Base-by-base conservation (phyloP, 2,888 invertebrate species). In the Eugnorisma glareosa region DNA sequence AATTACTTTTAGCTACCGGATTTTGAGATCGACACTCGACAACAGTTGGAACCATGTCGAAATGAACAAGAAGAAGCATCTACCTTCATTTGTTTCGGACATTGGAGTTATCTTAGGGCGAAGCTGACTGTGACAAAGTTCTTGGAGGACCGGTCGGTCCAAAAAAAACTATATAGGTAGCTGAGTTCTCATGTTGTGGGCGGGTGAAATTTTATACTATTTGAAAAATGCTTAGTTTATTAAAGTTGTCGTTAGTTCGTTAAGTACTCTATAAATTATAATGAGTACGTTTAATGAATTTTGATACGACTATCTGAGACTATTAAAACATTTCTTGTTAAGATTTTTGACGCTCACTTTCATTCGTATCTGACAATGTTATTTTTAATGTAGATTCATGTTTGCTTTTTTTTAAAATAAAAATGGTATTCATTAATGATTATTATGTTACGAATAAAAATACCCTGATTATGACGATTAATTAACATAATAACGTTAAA, bases 1-100 rank as follows among this genome's bases (percentile, higher is more conserved):
- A 97, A 97, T 97, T 97, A 95, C 95, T 96, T 95, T 94, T 90
- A 91, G 96, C 97, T 96, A 97, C 97, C 93, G 96, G 94, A 95
- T 93, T 96, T 94, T 90, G 84, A 94, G 94, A 95, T 94, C 94
- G 91, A 93, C 94, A 92, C 93, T 90, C 90, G 91, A 91, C 90
- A 87, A 88, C 86, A 84, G 71, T 89, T 93, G 79, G 81, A 86
- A 94, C 95, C 76, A 70, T 96, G 91, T 94, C 94, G 40, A 71
- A 90, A 31, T 92, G 78, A 90, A 71, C 15, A 51, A 75, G 24
- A 37, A 28, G 21, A 35, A 57, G 18, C 31, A 0, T 15, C 51
- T 43, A 66, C 35, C 43, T 78, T 59, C 54, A 66, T 73, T 82
- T 70, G 75, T 70, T 85, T 77, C 66, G 48, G 37, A 70, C 63